Conservation (phyloP, 2,888 invertebrate genomes). For the Argyresthia goedartella region DNA sequence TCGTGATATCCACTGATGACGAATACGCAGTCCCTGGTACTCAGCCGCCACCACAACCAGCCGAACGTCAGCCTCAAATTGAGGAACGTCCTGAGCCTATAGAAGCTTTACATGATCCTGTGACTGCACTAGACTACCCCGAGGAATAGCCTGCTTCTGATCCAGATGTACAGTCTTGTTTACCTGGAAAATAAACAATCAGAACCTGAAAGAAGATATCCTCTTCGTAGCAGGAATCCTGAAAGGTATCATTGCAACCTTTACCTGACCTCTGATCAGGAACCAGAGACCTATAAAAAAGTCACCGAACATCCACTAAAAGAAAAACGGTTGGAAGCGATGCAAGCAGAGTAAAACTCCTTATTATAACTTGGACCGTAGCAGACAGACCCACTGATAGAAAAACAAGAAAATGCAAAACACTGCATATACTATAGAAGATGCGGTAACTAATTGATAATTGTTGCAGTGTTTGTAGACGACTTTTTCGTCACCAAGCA, state of each 20-base stretch:
- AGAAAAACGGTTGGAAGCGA: neutral
- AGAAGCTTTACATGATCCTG: too few species aligned
- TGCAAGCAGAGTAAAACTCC: neutral
- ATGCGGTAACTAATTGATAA: too few species aligned
- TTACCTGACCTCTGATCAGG: too few species aligned
- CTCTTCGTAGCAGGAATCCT: neutral
- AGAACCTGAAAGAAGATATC: too few species aligned
- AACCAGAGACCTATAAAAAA: neutral
- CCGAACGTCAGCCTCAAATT: neutral
- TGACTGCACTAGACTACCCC: too few species aligned
- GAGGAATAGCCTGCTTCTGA: too few species aligned
- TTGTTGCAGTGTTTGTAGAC: neutral
- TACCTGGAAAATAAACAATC: too few species aligned
- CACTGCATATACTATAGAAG: neutral
- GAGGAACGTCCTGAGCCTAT: neutral
- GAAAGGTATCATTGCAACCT: too few species aligned
- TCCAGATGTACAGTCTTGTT: neutral
- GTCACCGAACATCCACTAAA: neutral
- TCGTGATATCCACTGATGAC: neutral
- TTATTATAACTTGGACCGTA: neutral
- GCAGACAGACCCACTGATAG: neutral
- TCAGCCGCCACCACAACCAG: too few species aligned
- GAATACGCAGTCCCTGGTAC: too few species aligned
- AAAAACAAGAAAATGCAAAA: conserved; percentile 3
- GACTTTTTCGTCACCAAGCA: neutral